Evolutionary conservation across 2,113 vertebrate genomes (phyloP), one percentile per base, ranked within the genome.

Genomic region (Myiopsitta monachus): DNA sequence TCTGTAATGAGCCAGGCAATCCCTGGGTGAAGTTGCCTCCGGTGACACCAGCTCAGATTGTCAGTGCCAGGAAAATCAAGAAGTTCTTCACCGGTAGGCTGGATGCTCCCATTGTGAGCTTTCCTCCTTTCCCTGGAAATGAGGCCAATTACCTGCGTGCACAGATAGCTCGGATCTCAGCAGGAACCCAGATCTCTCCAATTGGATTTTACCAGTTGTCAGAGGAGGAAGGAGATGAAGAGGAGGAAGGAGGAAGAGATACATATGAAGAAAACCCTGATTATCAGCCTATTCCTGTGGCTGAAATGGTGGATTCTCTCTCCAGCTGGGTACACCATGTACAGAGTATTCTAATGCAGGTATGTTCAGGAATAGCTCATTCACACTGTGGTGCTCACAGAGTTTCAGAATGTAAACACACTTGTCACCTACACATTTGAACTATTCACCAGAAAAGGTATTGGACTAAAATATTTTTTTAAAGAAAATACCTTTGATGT

Each of bases 141-240:
- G 99, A 99, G 95, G 96, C 98, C 87, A 99, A 99, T 95, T 99
- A 99, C 80, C 96, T 99, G 85, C 97, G 99, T 10, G 98, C 99
- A 27, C 99, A 99, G 95, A 99, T 99, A 28, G 99, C 99, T 69
- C 98, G 99, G 5, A 99, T 99, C 97, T 99, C 99, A 44, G 99
- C 99, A 9, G 98, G 98, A 23, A 99, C 99, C 6, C 99, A 99
- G 0, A 94, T 99, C 90, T 99, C 99, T 88, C 99, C 99, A 27
- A 95, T 98, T 74, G 99, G 99, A 18, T 99, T 98, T 95, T 99
- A 98, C 79, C 98, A 98, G 84, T 98, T 98, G 82, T 93, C 86
- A 82, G 99, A 99, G 67, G 99, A 99, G 69, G 99, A 99, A 41
- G 98, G 96, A 13, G 98, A 99, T 1, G 99, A 99, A 38, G 99